Conservation (phyloP, 2,888 invertebrate genomes). For the Diadromus collaris region DNA sequence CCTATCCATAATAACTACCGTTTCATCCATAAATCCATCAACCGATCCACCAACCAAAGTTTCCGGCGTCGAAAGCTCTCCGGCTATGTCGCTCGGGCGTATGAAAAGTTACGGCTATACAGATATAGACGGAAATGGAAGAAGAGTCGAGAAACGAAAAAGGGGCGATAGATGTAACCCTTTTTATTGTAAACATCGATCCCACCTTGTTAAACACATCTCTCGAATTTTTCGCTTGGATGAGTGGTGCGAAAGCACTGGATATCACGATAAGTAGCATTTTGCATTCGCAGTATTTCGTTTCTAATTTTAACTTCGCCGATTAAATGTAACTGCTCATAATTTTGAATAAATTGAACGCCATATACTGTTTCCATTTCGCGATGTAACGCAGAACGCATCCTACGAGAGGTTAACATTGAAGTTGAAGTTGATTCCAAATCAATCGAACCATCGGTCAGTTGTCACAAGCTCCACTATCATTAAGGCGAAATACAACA, state of each 20-base stretch:
- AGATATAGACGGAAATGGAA: slow-evolving; percentile 6
- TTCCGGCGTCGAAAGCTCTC: slow-evolving; percentile 55
- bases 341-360: too few species aligned
- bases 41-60: slow-evolving; percentile 53
- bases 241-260: slow-evolving; percentile 10
- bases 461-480: too few species aligned
- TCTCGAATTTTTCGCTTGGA: slow-evolving; percentile 13
- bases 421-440: too few species aligned
- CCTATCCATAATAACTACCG: slow-evolving; percentile 59
- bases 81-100: slow-evolving; percentile 39
- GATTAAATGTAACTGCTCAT: too few species aligned
- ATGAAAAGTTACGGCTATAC: slow-evolving; percentile 53
- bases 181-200: slow-evolving; percentile 35
- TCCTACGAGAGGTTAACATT: too few species aligned
- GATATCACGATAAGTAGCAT: background rate
- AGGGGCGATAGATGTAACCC: slow-evolving; percentile 20
- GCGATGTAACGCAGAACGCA: too few species aligned
- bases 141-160: background rate
- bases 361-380: too few species aligned
- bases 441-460: too few species aligned
- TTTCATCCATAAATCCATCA: slow-evolving; percentile 59
- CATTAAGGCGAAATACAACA: too few species aligned
- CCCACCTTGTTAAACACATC: slow-evolving; percentile 8
- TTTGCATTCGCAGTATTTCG: background rate
- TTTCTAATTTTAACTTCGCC: too few species aligned